A percentile compares a stretch with the other conserved stretches of the same genome.
These are phyloP conservation scores for Tamandua tetradactyla DNA, from an alignment of 2,797 vertebrate genomes.

Conservation along the genomic window DNA sequence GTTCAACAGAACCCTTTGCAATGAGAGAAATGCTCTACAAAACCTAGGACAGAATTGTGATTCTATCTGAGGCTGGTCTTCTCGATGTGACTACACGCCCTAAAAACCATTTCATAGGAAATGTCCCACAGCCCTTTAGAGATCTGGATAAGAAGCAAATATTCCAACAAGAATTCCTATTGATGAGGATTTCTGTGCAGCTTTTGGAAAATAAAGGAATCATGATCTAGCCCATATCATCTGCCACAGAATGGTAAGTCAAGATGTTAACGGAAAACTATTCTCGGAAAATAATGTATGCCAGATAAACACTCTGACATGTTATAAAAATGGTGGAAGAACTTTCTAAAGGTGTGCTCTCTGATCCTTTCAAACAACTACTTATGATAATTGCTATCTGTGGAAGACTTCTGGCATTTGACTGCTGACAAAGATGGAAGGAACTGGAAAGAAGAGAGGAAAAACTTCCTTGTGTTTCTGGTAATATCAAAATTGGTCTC, in stretches of 20 bases:
- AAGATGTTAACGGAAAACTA: neutral
- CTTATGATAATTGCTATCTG: neutral
- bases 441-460: neutral
- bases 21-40: neutral
- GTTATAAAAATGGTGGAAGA: neutral
- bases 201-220: neutral
- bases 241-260: neutral
- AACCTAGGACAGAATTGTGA: neutral
- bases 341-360: neutral
- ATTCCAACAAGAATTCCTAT: neutral
- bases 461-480: neutral
- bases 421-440: slow-evolving; percentile 11
- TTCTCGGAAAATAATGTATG: neutral
- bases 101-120: neutral
- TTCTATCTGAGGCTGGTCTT: neutral
- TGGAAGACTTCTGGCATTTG: neutral
- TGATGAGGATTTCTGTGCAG: neutral
- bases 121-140: neutral
- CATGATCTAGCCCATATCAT: neutral
- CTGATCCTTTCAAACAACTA: neutral
- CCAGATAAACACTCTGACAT: neutral
- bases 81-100: neutral
- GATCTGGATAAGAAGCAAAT: neutral
- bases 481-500: slow-evolving; percentile 28
- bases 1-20: neutral